These are phyloP conservation scores for Sebastes cheni DNA, from an alignment of 2,797 vertebrate species.

Conservation along the genomic window DNA sequence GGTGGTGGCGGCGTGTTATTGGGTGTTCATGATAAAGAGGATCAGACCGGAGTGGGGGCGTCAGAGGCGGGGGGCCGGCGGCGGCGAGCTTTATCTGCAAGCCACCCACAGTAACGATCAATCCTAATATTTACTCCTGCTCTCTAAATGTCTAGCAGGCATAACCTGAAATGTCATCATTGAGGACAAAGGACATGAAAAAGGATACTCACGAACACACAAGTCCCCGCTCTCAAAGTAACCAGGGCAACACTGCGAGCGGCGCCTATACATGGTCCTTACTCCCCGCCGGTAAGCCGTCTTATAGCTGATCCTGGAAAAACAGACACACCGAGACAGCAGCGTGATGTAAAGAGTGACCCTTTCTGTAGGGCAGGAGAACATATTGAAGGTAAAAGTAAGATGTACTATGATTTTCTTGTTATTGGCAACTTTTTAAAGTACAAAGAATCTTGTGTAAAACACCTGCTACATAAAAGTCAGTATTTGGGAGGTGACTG, in stretches of 20 bases:
- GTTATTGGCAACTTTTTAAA: conserved; percentile 17
- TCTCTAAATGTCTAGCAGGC: conserved; percentile 29
- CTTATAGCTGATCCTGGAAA: conserved; percentile 96
- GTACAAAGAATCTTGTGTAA: conserved; percentile 1
- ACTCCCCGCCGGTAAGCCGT: conserved; percentile 95
- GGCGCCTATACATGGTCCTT: conserved; percentile 95
- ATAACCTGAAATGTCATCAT: conserved; percentile 50
- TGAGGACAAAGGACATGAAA: conserved; percentile 38
- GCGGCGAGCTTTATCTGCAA: conserved; percentile 25
- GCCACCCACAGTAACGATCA: conserved; percentile 25
- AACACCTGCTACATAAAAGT: conserved; percentile 18
- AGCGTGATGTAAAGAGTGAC: conserved; percentile 46
- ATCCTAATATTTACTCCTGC: conserved; percentile 48
- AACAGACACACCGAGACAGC: conserved; percentile 54
- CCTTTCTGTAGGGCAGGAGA: conserved; percentile 57
- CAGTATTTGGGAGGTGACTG: conserved; percentile 28
- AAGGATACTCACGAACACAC: conserved; percentile 90
- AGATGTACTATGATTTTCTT: conserved; percentile 1
- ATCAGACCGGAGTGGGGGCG: neutral
- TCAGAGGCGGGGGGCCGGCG: neutral
- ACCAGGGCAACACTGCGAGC: conserved; percentile 97
- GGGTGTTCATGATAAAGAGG: conserved; percentile 15
- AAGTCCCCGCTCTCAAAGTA: conserved; percentile 96
- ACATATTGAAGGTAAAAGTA: conserved; percentile 7
- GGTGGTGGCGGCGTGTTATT: neutral